These are phyloP conservation scores for Marcusenius ussheri DNA, from an alignment of 2,113 vertebrate species.

Conservation along the genomic window DNA sequence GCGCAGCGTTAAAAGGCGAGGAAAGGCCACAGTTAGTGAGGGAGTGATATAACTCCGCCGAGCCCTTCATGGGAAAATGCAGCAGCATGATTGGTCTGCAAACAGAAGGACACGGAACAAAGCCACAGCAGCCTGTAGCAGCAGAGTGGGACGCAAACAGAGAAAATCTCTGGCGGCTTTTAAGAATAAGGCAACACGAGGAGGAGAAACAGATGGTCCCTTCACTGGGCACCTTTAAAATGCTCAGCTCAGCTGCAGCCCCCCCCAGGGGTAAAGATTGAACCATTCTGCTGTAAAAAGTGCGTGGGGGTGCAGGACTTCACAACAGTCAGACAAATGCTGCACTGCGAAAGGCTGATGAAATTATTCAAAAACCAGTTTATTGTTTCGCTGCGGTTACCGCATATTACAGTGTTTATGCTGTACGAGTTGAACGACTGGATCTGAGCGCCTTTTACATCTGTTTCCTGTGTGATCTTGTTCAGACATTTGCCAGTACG, in stretches of 20 bases:
- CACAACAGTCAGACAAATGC: background rate
- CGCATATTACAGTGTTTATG: background rate
- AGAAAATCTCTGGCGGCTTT: slow-evolving; percentile 2
- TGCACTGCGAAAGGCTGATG: background rate
- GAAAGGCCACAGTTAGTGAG: background rate
- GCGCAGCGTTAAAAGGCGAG: background rate
- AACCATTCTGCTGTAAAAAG: slow-evolving; percentile 1
- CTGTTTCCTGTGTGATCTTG: background rate
- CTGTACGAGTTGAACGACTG: background rate
- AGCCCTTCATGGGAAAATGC: background rate
- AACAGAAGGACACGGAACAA: background rate
- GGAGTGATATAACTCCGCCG: background rate
- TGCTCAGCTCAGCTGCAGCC: background rate
- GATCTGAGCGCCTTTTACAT: background rate
- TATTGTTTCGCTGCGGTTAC: background rate
- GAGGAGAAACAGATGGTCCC: slow-evolving; percentile 12
- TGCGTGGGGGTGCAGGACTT: background rate
- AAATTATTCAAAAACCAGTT: background rate
- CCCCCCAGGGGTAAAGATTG: background rate
- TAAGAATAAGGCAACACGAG: background rate
- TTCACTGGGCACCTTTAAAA: slow-evolving; percentile 1
- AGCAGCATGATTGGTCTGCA: background rate
- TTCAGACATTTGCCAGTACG: background rate
- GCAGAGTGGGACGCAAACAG: slow-evolving; percentile 9
- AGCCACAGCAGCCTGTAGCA: background rate